Conservation (phyloP, 37 sponge, comb jelly and placozoan genomes). For the Chondrilla cf. caribensis region DNA sequence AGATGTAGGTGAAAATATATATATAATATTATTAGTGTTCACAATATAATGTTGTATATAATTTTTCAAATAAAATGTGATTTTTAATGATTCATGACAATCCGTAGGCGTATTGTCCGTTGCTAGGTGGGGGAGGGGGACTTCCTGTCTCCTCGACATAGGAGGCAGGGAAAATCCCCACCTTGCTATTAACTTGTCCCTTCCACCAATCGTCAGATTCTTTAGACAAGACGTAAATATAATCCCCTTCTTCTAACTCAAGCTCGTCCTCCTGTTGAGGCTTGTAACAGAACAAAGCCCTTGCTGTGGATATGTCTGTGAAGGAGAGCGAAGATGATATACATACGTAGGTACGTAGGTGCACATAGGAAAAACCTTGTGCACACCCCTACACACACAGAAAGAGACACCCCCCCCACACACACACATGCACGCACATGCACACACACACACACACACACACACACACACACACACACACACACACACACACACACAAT, state of each 20-base stretch:
- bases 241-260: conserved; percentile 56
- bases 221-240: conserved; percentile 71
- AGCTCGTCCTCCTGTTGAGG: conserved; percentile 82
- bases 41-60: background rate
- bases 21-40: background rate
- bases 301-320: conserved; percentile 61
- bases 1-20: too few species aligned
- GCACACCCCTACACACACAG: too few species aligned
- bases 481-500: too few species aligned
- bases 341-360: too few species aligned
- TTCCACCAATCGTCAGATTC: conserved; percentile 90
- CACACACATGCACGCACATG: too few species aligned
- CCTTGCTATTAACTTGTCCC: conserved; percentile 76
- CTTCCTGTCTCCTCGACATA: conserved; percentile 60
- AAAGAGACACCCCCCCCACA: too few species aligned
- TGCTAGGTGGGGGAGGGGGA: background rate
- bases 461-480: too few species aligned
- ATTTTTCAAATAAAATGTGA: background rate
- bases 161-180: conserved; percentile 90
- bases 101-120: background rate
- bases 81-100: background rate
- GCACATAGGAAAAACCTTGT: too few species aligned
- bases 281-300: conserved; percentile 65
- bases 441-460: too few species aligned
- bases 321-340: background rate